phyloP scores from a whole-genome alignment of 2,113 vertebrate species.

The Probosciger aterrimus region DNA sequence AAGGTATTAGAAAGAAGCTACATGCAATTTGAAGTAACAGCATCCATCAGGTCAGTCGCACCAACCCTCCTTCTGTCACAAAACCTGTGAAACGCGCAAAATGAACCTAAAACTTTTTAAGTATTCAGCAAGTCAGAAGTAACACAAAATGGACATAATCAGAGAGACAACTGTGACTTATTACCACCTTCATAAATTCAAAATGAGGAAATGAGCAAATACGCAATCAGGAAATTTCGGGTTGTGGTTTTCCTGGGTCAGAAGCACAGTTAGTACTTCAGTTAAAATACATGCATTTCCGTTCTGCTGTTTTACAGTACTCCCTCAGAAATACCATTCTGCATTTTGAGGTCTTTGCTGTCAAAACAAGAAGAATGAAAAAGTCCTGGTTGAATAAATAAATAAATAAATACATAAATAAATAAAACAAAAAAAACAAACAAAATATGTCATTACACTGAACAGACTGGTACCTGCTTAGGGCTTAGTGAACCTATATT shows the following conservation, averaged over 20 bases:
- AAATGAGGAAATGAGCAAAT: conserved; percentile 29
- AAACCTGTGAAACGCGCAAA: neutral
- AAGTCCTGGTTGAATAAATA: neutral
- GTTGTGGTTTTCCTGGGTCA: conserved; percentile 37
- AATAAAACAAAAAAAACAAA: neutral
- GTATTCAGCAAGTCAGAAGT: neutral
- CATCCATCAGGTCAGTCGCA: neutral
- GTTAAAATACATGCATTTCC: conserved; percentile 4
- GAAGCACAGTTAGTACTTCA: neutral
- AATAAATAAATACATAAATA: neutral
- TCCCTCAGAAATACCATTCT: neutral
- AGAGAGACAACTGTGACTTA: neutral
- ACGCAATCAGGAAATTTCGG: neutral
- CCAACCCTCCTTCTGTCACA: neutral
- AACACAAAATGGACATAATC: neutral
- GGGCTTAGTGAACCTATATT: neutral
- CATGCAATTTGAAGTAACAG: neutral
- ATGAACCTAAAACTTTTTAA: neutral
- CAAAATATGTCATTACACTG: neutral
- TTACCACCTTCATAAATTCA: neutral
- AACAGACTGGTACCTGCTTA: neutral
- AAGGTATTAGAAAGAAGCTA: neutral
- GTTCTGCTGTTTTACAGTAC: neutral
- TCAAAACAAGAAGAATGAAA: neutral
- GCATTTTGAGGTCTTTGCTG: neutral